phyloP scores from a whole-genome alignment of 2,797 vertebrate species.

The Apodemus agrarius region DNA sequence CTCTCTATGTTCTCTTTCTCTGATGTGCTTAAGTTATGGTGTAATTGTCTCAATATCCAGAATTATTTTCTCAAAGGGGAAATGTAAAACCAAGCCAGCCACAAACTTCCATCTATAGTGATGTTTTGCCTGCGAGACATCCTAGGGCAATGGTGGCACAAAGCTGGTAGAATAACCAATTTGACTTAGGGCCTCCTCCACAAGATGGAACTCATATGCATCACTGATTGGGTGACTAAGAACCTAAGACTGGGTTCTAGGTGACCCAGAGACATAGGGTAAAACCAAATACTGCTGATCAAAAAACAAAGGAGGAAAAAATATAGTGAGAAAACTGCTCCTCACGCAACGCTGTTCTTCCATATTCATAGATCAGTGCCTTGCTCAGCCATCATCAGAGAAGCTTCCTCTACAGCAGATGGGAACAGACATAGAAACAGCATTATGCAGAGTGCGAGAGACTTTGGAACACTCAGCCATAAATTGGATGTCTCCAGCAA shows the following conservation, averaged over 20 bases:
- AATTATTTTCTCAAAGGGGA: background rate
- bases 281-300: background rate
- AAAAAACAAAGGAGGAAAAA: background rate
- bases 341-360: background rate
- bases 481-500: background rate
- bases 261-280: background rate
- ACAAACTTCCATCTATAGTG: background rate
- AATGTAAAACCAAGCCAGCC: background rate
- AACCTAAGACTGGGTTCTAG: background rate
- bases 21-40: background rate
- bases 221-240: background rate
- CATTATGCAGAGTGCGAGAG: background rate
- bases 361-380: background rate
- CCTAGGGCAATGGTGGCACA: background rate
- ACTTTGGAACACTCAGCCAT: too few species aligned
- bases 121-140: background rate
- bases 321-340: background rate
- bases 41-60: background rate
- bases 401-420: background rate
- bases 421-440: background rate
- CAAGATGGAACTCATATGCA: background rate
- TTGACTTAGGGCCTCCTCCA: background rate
- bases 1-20: background rate
- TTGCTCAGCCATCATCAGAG: background rate
- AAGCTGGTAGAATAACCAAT: background rate